These are phyloP conservation scores for Pygocentrus nattereri DNA, from an alignment of 2,797 vertebrate species.

Conservation along the genomic window DNA sequence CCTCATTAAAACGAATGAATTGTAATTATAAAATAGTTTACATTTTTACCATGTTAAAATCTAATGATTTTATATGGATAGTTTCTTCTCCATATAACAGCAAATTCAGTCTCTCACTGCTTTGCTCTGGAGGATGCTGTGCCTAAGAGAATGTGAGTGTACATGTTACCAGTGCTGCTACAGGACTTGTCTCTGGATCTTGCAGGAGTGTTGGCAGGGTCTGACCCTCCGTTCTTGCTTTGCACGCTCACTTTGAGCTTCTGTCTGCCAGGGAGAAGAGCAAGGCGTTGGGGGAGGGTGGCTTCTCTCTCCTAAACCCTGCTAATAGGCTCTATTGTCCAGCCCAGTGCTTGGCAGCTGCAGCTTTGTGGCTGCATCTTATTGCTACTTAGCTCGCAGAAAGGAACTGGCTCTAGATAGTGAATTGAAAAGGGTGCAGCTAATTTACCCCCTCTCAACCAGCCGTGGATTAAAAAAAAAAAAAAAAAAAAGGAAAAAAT, in stretches of 20 bases:
- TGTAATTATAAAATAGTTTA: too few species aligned
- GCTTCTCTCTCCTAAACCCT: constrained; percentile 32
- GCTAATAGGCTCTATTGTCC: constrained; percentile 59
- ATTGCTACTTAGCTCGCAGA: constrained; percentile 40
- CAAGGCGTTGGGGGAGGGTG: constrained; percentile 16
- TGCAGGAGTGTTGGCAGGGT: not conserved
- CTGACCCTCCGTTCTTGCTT: not conserved
- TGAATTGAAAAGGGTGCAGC: constrained; percentile 46
- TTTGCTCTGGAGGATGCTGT: not conserved
- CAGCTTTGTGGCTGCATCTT: constrained; percentile 44
- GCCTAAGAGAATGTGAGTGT: not conserved
- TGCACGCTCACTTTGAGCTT: not conserved
- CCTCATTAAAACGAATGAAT: too few species aligned
- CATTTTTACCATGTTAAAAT: too few species aligned
- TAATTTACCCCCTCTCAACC: constrained; percentile 41
- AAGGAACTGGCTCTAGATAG: constrained; percentile 46
- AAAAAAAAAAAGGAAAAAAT: not conserved
- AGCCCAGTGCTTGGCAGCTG: constrained; percentile 40
- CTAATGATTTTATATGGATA: too few species aligned
- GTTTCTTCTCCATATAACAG: not conserved
- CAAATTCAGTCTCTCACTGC: not conserved
- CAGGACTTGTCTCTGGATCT: not conserved
- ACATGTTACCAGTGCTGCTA: not conserved
- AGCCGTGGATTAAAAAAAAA: not conserved
- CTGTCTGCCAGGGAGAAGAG: constrained; percentile 2